Conservation (phyloP, 2,113 vertebrate species). For the Sigmodon hispidus region DNA sequence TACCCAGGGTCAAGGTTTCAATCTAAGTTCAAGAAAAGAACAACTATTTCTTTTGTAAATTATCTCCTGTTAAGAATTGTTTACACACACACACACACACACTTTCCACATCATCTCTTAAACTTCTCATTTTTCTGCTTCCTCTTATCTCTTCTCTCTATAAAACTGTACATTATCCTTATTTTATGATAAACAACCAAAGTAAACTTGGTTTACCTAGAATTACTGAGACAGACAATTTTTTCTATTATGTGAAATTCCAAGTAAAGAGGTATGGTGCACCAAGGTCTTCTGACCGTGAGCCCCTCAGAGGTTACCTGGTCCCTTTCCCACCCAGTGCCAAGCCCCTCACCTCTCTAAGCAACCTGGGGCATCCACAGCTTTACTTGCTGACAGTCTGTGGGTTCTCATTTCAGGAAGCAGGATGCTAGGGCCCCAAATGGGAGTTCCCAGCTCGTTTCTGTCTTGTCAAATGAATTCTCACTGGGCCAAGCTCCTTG, state of each 20-base stretch:
- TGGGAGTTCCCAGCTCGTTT: background rate
- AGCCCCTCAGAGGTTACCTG: background rate
- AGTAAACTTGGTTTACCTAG: background rate
- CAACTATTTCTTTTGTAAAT: conserved; percentile 1
- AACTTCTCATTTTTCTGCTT: background rate
- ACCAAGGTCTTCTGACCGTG: background rate
- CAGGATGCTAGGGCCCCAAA: background rate
- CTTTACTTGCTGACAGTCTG: background rate
- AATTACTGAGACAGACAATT: background rate
- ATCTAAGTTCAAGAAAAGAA: conserved; percentile 42
- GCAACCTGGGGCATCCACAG: background rate
- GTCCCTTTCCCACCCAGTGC: background rate
- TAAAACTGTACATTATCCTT: background rate
- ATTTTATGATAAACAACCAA: background rate
- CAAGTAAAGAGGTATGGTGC: background rate
- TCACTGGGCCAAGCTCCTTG: background rate
- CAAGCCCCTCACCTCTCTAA: background rate
- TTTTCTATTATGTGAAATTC: background rate
- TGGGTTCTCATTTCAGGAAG: background rate
- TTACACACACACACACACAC: background rate
- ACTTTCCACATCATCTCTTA: conserved; percentile 7
- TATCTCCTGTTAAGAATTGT: background rate
- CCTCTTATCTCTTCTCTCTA: conserved; percentile 11
- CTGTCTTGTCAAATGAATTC: background rate
- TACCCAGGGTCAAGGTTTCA: background rate